phyloP scores from a whole-genome alignment of 2,888 invertebrate species.

The Drosophila tanythrix region DNA sequence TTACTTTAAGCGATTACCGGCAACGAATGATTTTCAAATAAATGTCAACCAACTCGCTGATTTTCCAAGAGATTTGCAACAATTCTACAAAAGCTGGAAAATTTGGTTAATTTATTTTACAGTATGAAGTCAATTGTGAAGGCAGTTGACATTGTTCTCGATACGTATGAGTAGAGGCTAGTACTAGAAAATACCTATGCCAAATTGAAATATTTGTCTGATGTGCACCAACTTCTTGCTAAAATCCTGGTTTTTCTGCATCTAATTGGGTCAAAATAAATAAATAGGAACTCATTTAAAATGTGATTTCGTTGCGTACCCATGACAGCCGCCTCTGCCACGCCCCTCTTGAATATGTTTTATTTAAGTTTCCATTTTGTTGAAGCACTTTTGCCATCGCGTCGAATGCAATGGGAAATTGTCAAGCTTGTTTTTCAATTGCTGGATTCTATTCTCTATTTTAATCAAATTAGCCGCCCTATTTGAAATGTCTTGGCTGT shows the following conservation, averaged over 20 bases:
- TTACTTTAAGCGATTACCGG: not conserved
- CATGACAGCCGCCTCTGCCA: not conserved
- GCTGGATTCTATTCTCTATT: conserved; percentile 19
- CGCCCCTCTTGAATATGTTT: not conserved
- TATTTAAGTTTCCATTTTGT: conserved; percentile 32
- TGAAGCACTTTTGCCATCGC: conserved; percentile 7
- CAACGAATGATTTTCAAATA: not conserved
- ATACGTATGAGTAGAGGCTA: not conserved
- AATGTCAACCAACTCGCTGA: not conserved
- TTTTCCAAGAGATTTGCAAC: not conserved
- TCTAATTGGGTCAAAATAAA: not conserved
- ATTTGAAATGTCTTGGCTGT: conserved; percentile 20
- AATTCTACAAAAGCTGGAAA: no score
- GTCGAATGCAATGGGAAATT: not conserved
- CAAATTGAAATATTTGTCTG: not conserved
- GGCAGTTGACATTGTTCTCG: not conserved
- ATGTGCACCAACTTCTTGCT: not conserved
- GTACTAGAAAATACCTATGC: not conserved
- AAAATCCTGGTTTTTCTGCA: not conserved
- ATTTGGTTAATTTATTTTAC: not conserved
- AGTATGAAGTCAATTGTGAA: not conserved
- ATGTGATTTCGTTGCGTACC: not conserved
- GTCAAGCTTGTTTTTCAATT: conserved; percentile 28
- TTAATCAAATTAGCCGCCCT: conserved; percentile 46
- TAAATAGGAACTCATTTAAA: not conserved